Evolutionary conservation across 2,888 invertebrate species (phyloP).

Genomic region (Brachyptera putata): DNA sequence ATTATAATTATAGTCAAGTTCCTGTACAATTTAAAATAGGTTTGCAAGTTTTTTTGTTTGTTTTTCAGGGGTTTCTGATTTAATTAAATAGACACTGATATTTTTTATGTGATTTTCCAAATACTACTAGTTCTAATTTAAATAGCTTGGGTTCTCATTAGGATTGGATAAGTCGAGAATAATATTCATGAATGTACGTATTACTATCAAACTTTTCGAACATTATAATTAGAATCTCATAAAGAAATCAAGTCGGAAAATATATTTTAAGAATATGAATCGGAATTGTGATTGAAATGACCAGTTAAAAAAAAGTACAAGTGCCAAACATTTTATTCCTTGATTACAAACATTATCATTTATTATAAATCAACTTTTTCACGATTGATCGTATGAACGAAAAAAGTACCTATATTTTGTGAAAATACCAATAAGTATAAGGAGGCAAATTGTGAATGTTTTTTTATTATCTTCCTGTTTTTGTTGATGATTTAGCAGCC

Average conservation of each 20-base stretch:
- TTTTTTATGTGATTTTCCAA: constrained; percentile 28
- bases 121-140: background rate
- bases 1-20: constrained; percentile 25
- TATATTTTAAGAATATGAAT: constrained; percentile 12
- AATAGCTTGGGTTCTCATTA: too few relatives aligned
- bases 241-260: constrained; percentile 8
- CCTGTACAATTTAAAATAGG: constrained; percentile 28
- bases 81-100: constrained; percentile 20
- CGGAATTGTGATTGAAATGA: constrained; percentile 20
- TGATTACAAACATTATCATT: background rate
- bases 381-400: background rate
- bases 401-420: constrained; percentile 10
- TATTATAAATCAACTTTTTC: constrained; percentile 4
- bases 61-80: constrained; percentile 27
- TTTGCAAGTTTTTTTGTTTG: constrained; percentile 28
- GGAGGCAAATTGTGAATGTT: background rate
- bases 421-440: constrained; percentile 11
- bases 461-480: background rate
- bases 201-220: too few relatives aligned
- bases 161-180: background rate
- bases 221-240: constrained; percentile 17
- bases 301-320: constrained; percentile 20
- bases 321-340: constrained; percentile 18
- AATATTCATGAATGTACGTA: background rate
- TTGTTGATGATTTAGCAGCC: background rate